Percentiles rank a stretch among this genome's conserved stretches.
Conservation (phyloP, 2,888 invertebrate genomes). For the Unio delphinus region DNA sequence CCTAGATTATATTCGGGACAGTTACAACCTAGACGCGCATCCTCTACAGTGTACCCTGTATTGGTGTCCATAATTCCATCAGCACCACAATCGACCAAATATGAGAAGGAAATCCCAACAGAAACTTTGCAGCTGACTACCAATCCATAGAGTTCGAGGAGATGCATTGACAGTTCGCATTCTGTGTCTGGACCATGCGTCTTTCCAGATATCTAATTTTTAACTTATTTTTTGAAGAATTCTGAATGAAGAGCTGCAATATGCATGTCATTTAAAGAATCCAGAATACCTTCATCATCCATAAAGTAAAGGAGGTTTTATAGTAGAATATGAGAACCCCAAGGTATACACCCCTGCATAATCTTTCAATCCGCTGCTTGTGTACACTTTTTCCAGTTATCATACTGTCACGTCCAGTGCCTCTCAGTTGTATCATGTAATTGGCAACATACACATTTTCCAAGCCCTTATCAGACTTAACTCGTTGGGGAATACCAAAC, state of each 20-base stretch:
- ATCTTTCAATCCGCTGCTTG: constrained; percentile 24
- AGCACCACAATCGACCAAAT: too few species aligned
- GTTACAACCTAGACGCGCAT: too few species aligned
- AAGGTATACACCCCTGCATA: constrained; percentile 29
- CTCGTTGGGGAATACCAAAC: constrained; percentile 15
- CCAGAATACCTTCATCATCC: constrained; percentile 24
- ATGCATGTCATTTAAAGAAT: background rate
- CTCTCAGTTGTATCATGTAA: constrained; percentile 10
- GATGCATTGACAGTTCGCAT: constrained; percentile 13
- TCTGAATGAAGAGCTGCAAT: too few species aligned
- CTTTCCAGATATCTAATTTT: constrained; percentile 11
- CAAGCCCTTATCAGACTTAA: constrained; percentile 20
- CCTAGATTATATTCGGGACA: too few species aligned
- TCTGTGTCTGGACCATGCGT: constrained; percentile 21
- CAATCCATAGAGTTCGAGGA: constrained; percentile 1
- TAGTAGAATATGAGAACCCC: constrained; percentile 23
- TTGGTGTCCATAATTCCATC: too few species aligned
- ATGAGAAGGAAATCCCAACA: too few species aligned
- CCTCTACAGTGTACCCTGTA: too few species aligned
- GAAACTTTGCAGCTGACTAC: too few species aligned
- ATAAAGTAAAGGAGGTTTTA: constrained; percentile 6
- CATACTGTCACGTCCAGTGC: constrained; percentile 5
- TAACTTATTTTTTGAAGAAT: too few species aligned
- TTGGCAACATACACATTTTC: constrained; percentile 22
- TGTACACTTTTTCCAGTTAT: constrained; percentile 19